Conservation (phyloP, 2,797 vertebrate genomes). For the Pogonophryne albipinna region DNA sequence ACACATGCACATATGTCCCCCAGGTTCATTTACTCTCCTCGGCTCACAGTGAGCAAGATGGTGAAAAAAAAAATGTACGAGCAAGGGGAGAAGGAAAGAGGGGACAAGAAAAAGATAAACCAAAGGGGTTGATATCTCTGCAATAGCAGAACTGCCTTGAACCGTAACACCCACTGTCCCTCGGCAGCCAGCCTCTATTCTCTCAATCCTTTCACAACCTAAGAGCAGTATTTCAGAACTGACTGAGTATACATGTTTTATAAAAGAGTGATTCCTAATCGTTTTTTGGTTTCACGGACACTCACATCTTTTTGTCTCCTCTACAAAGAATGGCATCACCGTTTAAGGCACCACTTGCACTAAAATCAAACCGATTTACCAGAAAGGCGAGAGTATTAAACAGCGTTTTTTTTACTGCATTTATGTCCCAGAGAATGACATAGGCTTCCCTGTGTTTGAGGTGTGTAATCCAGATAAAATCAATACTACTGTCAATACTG, state of each 20-base stretch:
- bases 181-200: constrained; percentile 30
- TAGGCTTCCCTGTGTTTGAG: constrained; percentile 29
- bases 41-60: constrained; percentile 10
- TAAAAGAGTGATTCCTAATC: constrained; percentile 49
- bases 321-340: constrained; percentile 8
- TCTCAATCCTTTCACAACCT: constrained; percentile 36
- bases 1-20: constrained; percentile 46
- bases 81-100: constrained; percentile 12
- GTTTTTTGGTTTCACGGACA: constrained; percentile 39
- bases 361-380: constrained; percentile 39
- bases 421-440: no score
- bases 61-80: constrained; percentile 7
- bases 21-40: constrained; percentile 64
- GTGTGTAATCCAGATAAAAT: constrained; percentile 52
- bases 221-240: constrained; percentile 35
- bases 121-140: constrained; percentile 57
- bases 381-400: constrained; percentile 22
- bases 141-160: constrained; percentile 63
- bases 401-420: neutral
- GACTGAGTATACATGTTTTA: constrained; percentile 36
- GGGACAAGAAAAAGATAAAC: constrained; percentile 4
- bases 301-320: constrained; percentile 21
- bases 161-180: constrained; percentile 47
- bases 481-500: constrained; percentile 38
- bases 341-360: constrained; percentile 18